Percentiles rank a stretch among this genome's conserved stretches.
These are phyloP conservation scores for Hydropsyche tenuis DNA, from an alignment of 1,140 invertebrate species.

Conservation along the genomic window DNA sequence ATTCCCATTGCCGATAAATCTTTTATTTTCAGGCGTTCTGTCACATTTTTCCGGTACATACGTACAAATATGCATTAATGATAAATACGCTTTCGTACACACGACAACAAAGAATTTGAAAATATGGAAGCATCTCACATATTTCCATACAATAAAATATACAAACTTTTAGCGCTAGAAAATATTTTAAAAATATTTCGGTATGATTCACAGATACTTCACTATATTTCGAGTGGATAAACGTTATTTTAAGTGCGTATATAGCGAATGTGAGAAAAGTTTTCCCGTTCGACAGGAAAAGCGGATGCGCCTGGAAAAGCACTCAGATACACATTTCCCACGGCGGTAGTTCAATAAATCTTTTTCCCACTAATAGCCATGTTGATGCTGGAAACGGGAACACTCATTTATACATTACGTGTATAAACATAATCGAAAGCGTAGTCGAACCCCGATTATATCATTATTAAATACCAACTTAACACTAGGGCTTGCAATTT, in stretches of 20 bases:
- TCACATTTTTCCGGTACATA: conserved; percentile 20
- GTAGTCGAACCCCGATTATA: too few relatives aligned
- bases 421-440: too few relatives aligned
- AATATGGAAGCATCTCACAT: conserved; percentile 22
- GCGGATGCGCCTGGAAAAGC: conserved; percentile 30
- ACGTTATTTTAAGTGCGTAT: background rate
- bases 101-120: conserved; percentile 26
- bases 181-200: background rate
- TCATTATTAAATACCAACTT: too few relatives aligned
- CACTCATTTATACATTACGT: too few relatives aligned
- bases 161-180: background rate
- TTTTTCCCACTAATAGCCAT: conserved; percentile 1
- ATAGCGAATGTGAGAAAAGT: background rate
- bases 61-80: conserved; percentile 33
- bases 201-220: background rate
- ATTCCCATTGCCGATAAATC: conserved; percentile 29
- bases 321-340: conserved; percentile 40
- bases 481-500: too few relatives aligned
- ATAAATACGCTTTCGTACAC: conserved; percentile 24
- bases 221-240: background rate
- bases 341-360: conserved; percentile 36
- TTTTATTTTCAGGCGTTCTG: conserved; percentile 36
- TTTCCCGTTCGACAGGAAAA: conserved; percentile 5
- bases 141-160: conserved; percentile 6
- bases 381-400: too few relatives aligned